These are phyloP conservation scores for Callocephalon fimbriatum DNA, from an alignment of 2,113 vertebrate genomes.

Conservation along the genomic window DNA sequence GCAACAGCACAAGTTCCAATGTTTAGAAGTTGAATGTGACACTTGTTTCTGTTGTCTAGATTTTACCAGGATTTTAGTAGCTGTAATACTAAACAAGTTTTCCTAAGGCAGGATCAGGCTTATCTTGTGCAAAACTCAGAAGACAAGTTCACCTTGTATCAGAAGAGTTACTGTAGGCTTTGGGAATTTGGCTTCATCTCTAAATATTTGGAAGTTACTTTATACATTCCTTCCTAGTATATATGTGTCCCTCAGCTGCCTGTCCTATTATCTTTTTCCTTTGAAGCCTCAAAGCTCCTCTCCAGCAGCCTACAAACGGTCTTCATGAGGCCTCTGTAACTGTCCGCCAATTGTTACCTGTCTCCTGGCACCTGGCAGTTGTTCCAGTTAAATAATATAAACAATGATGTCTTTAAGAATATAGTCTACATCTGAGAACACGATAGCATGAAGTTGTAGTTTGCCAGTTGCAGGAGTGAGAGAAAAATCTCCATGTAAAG, in stretches of 20 bases:
- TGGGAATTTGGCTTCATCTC: not conserved
- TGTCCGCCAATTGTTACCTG: constrained; percentile 4
- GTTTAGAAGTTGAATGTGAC: constrained; percentile 27
- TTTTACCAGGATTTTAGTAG: constrained; percentile 1
- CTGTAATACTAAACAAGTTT: not conserved
- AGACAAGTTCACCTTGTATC: not conserved
- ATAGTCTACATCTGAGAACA: not conserved
- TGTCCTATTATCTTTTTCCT: not conserved
- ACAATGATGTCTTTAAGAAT: not conserved
- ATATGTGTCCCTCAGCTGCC: not conserved
- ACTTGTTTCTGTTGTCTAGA: constrained; percentile 7
- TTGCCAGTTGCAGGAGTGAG: not conserved
- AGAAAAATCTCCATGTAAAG: not conserved
- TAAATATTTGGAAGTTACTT: constrained; percentile 26
- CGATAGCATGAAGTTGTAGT: not conserved
- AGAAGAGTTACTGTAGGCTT: not conserved
- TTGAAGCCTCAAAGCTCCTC: not conserved
- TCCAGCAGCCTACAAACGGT: not conserved
- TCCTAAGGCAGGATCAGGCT: not conserved
- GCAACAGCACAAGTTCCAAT: not conserved
- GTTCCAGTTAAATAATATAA: not conserved
- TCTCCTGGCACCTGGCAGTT: not conserved
- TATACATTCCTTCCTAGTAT: not conserved
- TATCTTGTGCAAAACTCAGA: not conserved
- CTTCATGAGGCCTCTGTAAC: not conserved